phyloP scores from a whole-genome alignment of 2,888 invertebrate genomes.

The Volucella zonaria region DNA sequence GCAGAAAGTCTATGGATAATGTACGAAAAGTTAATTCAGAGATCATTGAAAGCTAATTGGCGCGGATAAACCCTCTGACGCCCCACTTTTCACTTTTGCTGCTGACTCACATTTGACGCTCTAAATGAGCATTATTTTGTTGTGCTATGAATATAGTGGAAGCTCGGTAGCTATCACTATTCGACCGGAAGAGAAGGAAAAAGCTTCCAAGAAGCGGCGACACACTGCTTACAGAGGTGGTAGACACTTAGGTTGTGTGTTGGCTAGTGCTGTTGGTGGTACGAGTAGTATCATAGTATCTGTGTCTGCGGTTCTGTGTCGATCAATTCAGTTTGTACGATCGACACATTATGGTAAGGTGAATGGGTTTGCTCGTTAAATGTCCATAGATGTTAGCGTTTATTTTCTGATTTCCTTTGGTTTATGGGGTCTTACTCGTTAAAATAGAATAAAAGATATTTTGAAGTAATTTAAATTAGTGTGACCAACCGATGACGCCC shows the following conservation, averaged over 20 bases:
- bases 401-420: slow-evolving; percentile 41
- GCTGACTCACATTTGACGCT: slow-evolving; percentile 59
- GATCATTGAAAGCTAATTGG: slow-evolving; percentile 58
- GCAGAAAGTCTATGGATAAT: slow-evolving; percentile 20
- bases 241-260: not conserved
- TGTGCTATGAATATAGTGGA: slow-evolving; percentile 24
- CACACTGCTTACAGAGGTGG: slow-evolving; percentile 12
- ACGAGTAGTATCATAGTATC: not conserved
- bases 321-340: slow-evolving; percentile 42
- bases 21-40: slow-evolving; percentile 52
- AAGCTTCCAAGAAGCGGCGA: slow-evolving; percentile 60
- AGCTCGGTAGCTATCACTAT: slow-evolving; percentile 43
- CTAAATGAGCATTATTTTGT: slow-evolving; percentile 5
- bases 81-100: slow-evolving; percentile 10
- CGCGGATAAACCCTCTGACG: slow-evolving; percentile 19
- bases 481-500: not conserved
- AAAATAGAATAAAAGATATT: slow-evolving; percentile 42
- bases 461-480: slow-evolving; percentile 20
- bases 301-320: slow-evolving; percentile 13
- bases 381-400: slow-evolving; percentile 49
- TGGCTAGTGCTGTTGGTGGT: slow-evolving; percentile 6
- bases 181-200: slow-evolving; percentile 60
- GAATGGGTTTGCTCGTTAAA: slow-evolving; percentile 17
- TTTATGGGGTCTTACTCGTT: slow-evolving; percentile 17
- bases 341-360: slow-evolving; percentile 21